Conservation (phyloP, 2,888 invertebrate genomes). For the Stramonita haemastoma region DNA sequence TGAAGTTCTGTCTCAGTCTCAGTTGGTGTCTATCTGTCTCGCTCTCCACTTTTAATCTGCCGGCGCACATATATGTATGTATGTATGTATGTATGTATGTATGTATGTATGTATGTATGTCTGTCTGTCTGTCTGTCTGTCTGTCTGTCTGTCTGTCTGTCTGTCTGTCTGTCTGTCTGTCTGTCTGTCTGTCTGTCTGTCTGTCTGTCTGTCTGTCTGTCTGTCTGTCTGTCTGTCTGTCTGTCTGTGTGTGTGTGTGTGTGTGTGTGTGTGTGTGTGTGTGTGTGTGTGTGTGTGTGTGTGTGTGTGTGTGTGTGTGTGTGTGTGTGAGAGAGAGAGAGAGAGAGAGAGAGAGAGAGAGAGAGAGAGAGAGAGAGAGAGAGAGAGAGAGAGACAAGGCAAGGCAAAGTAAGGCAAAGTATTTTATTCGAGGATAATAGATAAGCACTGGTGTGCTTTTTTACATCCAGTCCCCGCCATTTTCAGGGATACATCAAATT, state of each 20-base stretch:
- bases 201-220: not conserved
- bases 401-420: too few relatives aligned
- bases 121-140: slow-evolving; percentile 4
- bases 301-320: not conserved
- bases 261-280: not conserved
- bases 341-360: slow-evolving; percentile 8
- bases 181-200: slow-evolving; percentile 6
- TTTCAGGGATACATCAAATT: too few relatives aligned
- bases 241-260: not conserved
- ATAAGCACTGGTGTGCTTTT: too few relatives aligned
- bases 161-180: not conserved
- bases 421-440: too few relatives aligned
- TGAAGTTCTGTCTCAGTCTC: too few relatives aligned
- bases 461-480: too few relatives aligned
- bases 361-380: not conserved
- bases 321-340: not conserved
- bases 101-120: slow-evolving; percentile 29
- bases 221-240: too few relatives aligned
- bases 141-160: not conserved
- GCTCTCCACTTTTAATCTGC: too few relatives aligned
- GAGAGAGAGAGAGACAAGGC: too few relatives aligned
- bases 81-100: slow-evolving; percentile 32
- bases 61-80: not conserved
- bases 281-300: not conserved
- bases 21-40: too few relatives aligned